Conservation (phyloP, 2,113 vertebrate genomes). For the Danio rerio region GRCz12tu NC_133181.1:17424001-17424500, state of each 20-base stretch:
- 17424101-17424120: constrained; percentile 39
- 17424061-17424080: background rate
- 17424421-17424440: background rate
- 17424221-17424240: background rate
- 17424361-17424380: too few species aligned
- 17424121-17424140: constrained; percentile 17
- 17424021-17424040: background rate
- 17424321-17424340: constrained; percentile 26
- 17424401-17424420: background rate
- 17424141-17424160: constrained; percentile 22
- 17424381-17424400: background rate
- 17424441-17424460: background rate
- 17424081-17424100: constrained; percentile 8
- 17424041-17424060: background rate
- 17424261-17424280: too few species aligned
- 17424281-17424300: too few species aligned
- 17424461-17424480: background rate
- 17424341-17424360: background rate
- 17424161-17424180: constrained; percentile 64
- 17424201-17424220: background rate
- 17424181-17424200: constrained; percentile 71
- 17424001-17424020: constrained; percentile 77
- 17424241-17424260: background rate
- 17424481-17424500: background rate
- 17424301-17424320: constrained; percentile 3